Conservation (phyloP, 2,797 vertebrate genomes). For the Sebastes variabilis region DNA sequence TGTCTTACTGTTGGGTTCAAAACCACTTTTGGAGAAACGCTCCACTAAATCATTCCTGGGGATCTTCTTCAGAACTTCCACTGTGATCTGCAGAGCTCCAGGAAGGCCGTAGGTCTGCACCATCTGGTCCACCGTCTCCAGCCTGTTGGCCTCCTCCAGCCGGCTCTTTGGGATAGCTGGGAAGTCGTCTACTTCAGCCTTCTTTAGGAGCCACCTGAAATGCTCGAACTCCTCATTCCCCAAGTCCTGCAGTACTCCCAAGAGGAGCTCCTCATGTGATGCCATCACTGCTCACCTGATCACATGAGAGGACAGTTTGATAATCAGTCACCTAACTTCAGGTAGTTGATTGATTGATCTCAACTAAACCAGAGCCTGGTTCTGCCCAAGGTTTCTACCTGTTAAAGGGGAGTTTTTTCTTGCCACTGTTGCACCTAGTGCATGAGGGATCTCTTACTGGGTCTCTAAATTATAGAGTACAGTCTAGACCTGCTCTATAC, state of each 20-base stretch:
- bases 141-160: neutral
- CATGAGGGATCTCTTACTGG: too few relatives aligned
- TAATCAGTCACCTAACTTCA: neutral
- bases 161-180: neutral
- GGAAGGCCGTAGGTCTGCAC: neutral
- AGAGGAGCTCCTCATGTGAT: neutral
- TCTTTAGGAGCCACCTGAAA: constrained; percentile 14
- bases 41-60: constrained; percentile 15
- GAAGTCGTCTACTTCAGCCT: neutral
- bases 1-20: neutral
- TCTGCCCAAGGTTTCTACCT: too few relatives aligned
- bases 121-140: constrained; percentile 10
- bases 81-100: constrained; percentile 1
- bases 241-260: constrained; percentile 12
- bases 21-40: neutral
- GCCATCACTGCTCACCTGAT: neutral
- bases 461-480: too few relatives aligned
- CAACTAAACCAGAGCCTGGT: too few relatives aligned
- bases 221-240: neutral
- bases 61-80: constrained; percentile 18
- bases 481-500: too few relatives aligned
- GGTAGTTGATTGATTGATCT: neutral
- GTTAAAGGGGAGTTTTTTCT: too few relatives aligned
- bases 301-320: neutral
- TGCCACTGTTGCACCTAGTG: too few relatives aligned